Percentiles rank a stretch among this genome's conserved stretches.
phyloP scores from a whole-genome alignment of 2,113 vertebrate species.

The Riparia riparia region DNA sequence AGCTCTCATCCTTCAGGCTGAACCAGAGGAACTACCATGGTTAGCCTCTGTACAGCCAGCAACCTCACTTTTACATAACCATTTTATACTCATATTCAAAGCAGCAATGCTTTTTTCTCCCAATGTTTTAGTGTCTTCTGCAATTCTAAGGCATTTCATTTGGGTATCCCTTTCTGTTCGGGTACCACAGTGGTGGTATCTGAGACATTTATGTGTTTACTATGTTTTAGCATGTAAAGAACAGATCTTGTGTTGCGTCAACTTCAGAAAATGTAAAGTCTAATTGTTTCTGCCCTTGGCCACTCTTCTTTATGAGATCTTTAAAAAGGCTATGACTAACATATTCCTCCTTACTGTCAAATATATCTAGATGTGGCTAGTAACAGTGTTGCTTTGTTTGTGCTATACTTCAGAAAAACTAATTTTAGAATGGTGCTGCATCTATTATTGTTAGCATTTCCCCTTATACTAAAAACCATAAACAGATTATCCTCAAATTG shows the following conservation, averaged over 20 bases:
- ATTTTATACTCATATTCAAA: neutral
- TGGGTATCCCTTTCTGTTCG: neutral
- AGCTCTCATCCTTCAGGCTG: neutral
- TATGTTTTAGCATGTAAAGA: neutral
- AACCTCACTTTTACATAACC: neutral
- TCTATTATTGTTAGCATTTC: neutral
- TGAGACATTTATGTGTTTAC: neutral
- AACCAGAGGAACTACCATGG: neutral
- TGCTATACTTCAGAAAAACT: neutral
- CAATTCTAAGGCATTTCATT: neutral
- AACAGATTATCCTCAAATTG: neutral
- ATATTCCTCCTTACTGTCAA: neutral
- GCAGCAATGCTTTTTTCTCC: neutral
- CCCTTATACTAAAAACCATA: neutral
- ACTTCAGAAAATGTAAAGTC: neutral
- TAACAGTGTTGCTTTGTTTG: neutral
- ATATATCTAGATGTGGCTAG: neutral
- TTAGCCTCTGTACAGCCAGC: neutral
- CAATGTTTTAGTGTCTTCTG: neutral
- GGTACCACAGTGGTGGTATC: neutral
- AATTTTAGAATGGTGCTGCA: neutral
- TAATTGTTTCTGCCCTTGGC: neutral
- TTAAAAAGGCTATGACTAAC: neutral
- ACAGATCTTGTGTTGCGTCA: neutral
- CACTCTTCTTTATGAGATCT: neutral